A percentile compares a stretch with the other conserved stretches of the same genome.
phyloP scores from a whole-genome alignment of 2,113 vertebrate genomes.

The Brienomyrus longianalis region DNA sequence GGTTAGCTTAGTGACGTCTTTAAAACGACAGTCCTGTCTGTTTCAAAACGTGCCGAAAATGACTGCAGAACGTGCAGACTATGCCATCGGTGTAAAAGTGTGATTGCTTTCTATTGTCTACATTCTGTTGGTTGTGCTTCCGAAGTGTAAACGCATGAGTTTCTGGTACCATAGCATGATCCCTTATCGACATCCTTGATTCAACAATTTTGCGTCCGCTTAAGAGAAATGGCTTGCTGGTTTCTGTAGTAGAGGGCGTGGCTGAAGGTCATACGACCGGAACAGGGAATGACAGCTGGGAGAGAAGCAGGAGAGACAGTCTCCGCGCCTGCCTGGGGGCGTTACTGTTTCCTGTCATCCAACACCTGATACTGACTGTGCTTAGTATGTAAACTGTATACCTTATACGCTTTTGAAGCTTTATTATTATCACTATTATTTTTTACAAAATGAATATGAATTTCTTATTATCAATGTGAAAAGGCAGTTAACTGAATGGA shows the following conservation, averaged over 20 bases:
- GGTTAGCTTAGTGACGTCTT: not conserved
- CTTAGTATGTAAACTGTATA: not conserved
- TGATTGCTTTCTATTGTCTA: conserved; percentile 13
- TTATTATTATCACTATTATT: not conserved
- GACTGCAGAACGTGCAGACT: conserved; percentile 7
- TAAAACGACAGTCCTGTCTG: conserved; percentile 4
- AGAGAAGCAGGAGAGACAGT: not conserved
- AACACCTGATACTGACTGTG: not conserved
- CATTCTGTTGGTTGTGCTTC: conserved; percentile 27
- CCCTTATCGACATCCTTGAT: conserved; percentile 21
- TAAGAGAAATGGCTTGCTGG: not conserved
- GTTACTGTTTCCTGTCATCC: not conserved
- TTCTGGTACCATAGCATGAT: conserved; percentile 32
- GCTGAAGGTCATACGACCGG: not conserved
- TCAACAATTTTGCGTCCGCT: conserved; percentile 13
- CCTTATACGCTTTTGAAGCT: not conserved
- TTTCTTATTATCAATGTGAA: conserved; percentile 22
- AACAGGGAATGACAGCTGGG: not conserved
- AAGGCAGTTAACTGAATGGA: conserved; percentile 26
- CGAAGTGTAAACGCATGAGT: conserved; percentile 34
- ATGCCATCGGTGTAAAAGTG: conserved; percentile 27
- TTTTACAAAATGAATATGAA: conserved; percentile 6
- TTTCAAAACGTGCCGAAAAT: conserved; percentile 11
- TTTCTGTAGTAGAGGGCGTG: not conserved
- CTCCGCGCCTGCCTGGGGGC: not conserved